These are phyloP conservation scores for Platysteira castanea DNA, from an alignment of 2,113 vertebrate genomes.

Conservation along the genomic window DNA sequence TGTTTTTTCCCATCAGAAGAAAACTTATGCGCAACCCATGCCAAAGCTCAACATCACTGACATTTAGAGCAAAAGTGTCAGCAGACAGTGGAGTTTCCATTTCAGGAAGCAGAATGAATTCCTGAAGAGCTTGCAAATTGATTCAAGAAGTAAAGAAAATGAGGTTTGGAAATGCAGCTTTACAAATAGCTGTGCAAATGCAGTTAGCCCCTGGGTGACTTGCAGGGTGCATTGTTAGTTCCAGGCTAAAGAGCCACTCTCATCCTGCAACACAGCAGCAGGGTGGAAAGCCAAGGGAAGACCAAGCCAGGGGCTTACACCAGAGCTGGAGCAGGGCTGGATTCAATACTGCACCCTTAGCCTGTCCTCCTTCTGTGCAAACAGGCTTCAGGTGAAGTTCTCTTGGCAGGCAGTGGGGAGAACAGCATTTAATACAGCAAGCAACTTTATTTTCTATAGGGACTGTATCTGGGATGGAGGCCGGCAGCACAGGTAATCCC, in stretches of 20 bases:
- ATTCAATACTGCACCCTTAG: background rate
- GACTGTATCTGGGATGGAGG: background rate
- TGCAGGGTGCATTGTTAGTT: background rate
- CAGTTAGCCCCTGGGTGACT: background rate
- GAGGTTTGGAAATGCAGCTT: background rate
- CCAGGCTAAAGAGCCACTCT: background rate
- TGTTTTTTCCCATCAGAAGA: background rate
- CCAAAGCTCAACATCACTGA: background rate
- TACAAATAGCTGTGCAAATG: background rate
- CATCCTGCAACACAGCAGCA: fast-evolving
- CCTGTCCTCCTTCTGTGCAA: background rate
- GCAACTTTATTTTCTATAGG: background rate
- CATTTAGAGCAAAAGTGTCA: background rate
- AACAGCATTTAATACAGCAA: background rate
- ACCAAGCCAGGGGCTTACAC: background rate
- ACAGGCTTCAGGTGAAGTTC: background rate
- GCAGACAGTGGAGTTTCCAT: background rate
- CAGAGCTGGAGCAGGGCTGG: background rate
- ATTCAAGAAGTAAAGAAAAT: constrained; percentile 1
- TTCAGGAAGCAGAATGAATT: background rate
- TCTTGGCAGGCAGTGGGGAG: background rate
- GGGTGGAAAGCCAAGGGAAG: background rate
- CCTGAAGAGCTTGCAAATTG: background rate
- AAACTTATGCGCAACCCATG: background rate
- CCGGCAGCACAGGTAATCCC: background rate